Evolutionary conservation across 1,140 invertebrate species (phyloP).

Genomic region (Pachyrhynchus sulphureomaculatus): DNA sequence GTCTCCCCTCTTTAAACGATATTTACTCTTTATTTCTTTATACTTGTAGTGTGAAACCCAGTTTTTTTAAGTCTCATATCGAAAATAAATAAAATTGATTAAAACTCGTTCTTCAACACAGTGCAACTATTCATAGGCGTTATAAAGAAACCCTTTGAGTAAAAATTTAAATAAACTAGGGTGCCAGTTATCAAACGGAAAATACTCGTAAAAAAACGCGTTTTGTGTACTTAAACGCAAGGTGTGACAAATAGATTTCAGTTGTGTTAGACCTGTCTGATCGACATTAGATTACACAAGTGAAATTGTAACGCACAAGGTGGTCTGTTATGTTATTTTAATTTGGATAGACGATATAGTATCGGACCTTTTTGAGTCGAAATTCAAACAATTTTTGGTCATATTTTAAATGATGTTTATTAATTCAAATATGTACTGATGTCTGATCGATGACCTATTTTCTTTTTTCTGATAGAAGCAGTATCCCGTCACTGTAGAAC

Average conservation of each 20-base stretch:
- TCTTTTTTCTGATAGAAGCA: too few species aligned
- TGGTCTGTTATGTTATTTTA: neutral
- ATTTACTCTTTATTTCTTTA: neutral
- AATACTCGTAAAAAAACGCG: neutral
- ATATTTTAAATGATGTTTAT: too few species aligned
- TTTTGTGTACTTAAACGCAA: conserved; percentile 7
- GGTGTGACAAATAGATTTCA: conserved; percentile 13
- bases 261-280: conserved; percentile 13
- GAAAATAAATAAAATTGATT: conserved; percentile 8
- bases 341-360: too few species aligned
- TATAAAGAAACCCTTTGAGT: conserved; percentile 12
- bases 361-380: too few species aligned
- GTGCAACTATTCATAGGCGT: conserved; percentile 4
- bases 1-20: neutral
- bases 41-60: neutral
- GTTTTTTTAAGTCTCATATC: conserved; percentile 7
- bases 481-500: too few species aligned
- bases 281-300: conserved; percentile 16
- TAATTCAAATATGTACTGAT: too few species aligned
- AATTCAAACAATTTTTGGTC: too few species aligned
- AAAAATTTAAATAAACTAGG: conserved; percentile 13
- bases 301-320: conserved; percentile 12
- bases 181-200: conserved; percentile 12
- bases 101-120: conserved; percentile 3
- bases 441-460: too few species aligned